Conservation (phyloP, 23 tunicate genomes). For the Phallusia fumigata region DNA sequence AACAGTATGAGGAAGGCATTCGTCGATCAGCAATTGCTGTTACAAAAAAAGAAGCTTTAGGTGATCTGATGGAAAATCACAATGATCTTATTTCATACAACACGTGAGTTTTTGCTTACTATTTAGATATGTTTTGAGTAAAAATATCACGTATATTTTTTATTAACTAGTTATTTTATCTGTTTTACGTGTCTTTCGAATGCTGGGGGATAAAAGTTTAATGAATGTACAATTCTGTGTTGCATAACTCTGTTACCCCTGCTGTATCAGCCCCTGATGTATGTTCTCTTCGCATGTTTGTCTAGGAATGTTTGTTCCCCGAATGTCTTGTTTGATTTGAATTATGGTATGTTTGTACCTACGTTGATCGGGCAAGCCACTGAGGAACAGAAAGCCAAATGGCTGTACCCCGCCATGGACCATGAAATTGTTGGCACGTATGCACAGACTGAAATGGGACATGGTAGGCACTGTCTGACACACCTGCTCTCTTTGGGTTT, state of each 20-base stretch:
- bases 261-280: neutral
- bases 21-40: conserved; percentile 65
- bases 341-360: conserved; percentile 95
- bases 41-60: conserved; percentile 56
- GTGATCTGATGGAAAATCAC: conserved; percentile 56
- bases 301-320: conserved; percentile 41
- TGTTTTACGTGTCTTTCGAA: too few species aligned
- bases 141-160: too few species aligned
- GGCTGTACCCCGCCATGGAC: conserved; percentile 78
- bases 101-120: conserved; percentile 30
- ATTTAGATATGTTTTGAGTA: too few species aligned
- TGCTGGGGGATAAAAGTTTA: too few species aligned
- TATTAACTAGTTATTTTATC: too few species aligned
- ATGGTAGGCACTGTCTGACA: conserved; percentile 39
- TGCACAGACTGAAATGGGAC: conserved; percentile 99
- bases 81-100: conserved; percentile 68
- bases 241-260: too few species aligned
- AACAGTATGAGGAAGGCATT: conserved; percentile 84
- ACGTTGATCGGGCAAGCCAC: conserved; percentile 86
- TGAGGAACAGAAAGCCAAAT: conserved; percentile 71
- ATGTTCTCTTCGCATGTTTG: neutral
- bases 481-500: conserved; percentile 4
- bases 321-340: conserved; percentile 88
- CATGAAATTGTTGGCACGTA: conserved; percentile 93
- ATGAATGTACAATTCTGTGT: too few species aligned